Evolutionary conservation across 2,888 invertebrate genomes (phyloP).

Genomic region (Meiosimyza decipiens): DNA sequence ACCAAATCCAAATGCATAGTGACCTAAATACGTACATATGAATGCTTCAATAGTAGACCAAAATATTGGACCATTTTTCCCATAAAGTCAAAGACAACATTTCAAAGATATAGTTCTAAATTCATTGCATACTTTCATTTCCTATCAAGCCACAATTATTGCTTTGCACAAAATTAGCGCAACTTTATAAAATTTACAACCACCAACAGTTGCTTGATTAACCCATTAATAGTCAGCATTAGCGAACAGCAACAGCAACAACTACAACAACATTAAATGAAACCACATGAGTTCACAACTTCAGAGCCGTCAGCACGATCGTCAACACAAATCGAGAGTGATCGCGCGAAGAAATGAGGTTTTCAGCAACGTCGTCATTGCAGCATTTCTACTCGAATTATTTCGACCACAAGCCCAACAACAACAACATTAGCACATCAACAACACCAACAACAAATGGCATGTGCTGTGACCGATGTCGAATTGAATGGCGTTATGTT

Average conservation of each 20-base stretch:
- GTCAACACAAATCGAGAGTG: constrained; percentile 27
- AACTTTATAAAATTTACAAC: constrained; percentile 25
- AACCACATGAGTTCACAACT: constrained; percentile 36
- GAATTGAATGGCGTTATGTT: constrained; percentile 23
- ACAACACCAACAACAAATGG: constrained; percentile 33
- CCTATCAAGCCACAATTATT: neutral
- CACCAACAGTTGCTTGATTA: constrained; percentile 33
- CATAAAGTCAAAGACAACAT: neutral
- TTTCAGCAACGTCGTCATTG: neutral
- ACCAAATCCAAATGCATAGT: too few species aligned
- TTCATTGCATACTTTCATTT: neutral
- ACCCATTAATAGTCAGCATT: constrained; percentile 31
- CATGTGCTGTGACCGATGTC: constrained; percentile 38
- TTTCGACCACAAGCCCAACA: constrained; percentile 14
- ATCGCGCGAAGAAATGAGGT: constrained; percentile 10
- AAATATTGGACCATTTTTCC: too few species aligned
- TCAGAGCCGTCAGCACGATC: constrained; percentile 25
- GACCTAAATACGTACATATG: too few species aligned
- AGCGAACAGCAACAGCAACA: constrained; percentile 25
- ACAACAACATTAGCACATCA: constrained; percentile 25
- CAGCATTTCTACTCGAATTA: neutral
- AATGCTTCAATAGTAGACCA: too few species aligned
- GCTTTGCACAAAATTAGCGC: constrained; percentile 27
- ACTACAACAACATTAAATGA: constrained; percentile 30
- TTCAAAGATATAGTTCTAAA: neutral